Conservation (phyloP, 1,140 invertebrate genomes). For the Aphidius gifuensis region DNA sequence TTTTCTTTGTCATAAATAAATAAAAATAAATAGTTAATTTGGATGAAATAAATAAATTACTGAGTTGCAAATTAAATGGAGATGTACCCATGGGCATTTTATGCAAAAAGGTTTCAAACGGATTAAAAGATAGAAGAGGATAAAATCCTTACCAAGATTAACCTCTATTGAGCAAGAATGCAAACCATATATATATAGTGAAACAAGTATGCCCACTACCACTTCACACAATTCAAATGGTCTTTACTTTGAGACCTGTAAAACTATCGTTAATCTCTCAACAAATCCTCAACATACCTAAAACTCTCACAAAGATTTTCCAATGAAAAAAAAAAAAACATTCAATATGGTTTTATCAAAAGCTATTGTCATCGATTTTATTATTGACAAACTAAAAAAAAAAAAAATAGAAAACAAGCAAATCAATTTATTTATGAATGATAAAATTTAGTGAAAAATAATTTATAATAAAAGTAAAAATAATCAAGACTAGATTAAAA, state of each 20-base stretch:
- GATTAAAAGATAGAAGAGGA: conserved; percentile 44
- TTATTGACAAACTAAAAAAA: no score
- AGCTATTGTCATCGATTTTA: no score
- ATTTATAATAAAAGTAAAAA: no score
- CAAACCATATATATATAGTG: conserved; percentile 1
- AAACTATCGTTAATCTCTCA: conserved; percentile 25
- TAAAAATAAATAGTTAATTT: no score
- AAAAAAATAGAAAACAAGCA: no score
- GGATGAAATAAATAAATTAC: no score
- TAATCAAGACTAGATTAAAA: no score
- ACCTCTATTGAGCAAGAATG: conserved; percentile 25
- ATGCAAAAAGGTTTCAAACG: conserved; percentile 44
- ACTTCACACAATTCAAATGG: conserved; percentile 17
- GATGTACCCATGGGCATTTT: conserved; percentile 27
- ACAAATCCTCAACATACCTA: neutral
- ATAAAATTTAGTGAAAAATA: no score
- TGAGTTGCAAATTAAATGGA: neutral
- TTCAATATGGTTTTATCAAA: neutral
- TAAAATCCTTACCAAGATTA: conserved; percentile 35
- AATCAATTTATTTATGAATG: no score
- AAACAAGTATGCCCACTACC: neutral
- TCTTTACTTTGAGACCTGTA: conserved; percentile 17
- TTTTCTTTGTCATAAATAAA: no score
- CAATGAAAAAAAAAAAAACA: neutral
- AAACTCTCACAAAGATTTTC: neutral